Percentiles rank a stretch among this genome's conserved stretches.
Evolutionary conservation across 1,140 invertebrate genomes (phyloP).

Genomic region (Heliconius hewitsoni): DNA sequence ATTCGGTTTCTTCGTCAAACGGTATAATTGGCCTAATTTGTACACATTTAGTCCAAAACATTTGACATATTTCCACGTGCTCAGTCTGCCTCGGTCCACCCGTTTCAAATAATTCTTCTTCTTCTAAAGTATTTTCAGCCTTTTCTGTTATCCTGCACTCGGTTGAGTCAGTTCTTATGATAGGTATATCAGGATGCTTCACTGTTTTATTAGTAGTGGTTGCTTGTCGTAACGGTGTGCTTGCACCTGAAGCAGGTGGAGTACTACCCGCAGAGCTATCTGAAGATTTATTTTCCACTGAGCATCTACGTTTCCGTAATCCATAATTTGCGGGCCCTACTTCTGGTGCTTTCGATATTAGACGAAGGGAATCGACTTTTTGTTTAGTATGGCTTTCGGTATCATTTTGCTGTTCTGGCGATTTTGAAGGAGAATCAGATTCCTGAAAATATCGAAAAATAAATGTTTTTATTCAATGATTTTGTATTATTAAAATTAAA

Average conservation of each 20-base stretch:
- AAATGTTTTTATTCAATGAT: too few species aligned
- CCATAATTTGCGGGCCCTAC: constrained; percentile 63
- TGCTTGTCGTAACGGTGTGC: constrained; percentile 74
- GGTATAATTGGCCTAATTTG: constrained; percentile 82
- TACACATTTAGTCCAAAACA: constrained; percentile 77
- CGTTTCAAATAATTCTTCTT: constrained; percentile 68
- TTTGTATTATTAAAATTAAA: too few species aligned
- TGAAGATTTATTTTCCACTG: constrained; percentile 80
- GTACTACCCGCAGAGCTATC: constrained; percentile 81
- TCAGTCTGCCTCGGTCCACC: constrained; percentile 72
- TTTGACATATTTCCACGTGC: constrained; percentile 78
- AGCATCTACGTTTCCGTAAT: constrained; percentile 82
- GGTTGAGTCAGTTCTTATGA: constrained; percentile 71
- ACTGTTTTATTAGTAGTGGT: constrained; percentile 64
- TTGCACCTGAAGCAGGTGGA: constrained; percentile 79
- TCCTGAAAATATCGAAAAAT: constrained; percentile 44
- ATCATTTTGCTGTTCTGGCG: constrained; percentile 60
- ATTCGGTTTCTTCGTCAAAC: constrained; percentile 89
- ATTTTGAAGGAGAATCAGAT: constrained; percentile 63
- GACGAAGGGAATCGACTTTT: constrained; percentile 59
- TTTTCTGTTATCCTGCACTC: constrained; percentile 68
- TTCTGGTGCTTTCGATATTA: constrained; percentile 53
- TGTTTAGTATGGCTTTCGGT: constrained; percentile 59
- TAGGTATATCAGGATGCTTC: constrained; percentile 72
- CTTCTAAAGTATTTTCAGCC: constrained; percentile 53